Evolutionary conservation across 2,797 vertebrate species (phyloP).

Genomic region (Oceanodroma leucorhoa): DNA sequence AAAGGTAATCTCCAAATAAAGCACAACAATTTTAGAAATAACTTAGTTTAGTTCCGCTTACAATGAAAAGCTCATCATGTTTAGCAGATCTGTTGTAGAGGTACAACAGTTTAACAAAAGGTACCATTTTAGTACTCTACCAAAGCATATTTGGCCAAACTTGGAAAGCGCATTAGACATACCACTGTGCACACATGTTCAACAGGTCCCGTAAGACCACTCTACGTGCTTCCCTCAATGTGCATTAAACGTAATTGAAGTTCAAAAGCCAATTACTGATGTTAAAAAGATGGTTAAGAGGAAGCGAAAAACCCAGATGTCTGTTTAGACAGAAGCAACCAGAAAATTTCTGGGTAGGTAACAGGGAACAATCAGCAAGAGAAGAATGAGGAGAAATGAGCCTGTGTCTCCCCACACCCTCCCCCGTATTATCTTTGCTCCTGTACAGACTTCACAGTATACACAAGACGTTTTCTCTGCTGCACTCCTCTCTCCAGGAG

Average conservation of each 20-base stretch:
- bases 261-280: neutral
- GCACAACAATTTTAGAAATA: neutral
- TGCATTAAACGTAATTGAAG: neutral
- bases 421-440: fast-evolving
- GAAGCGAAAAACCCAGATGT: neutral
- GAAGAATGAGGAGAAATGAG: neutral
- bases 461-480: neutral
- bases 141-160: neutral
- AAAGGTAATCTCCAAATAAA: neutral
- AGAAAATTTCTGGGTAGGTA: neutral
- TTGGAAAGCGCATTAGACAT: neutral
- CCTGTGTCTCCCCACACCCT: fast-evolving
- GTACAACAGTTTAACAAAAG: neutral
- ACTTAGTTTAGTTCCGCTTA: neutral
- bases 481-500: neutral
- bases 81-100: neutral
- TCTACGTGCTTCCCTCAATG: fast-evolving
- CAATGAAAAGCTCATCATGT: neutral
- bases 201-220: neutral
- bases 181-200: neutral
- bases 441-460: neutral
- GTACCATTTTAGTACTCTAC: neutral
- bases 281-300: neutral
- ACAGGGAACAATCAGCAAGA: neutral
- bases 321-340: neutral